Base-by-base conservation (phyloP, 2,888 invertebrate species). In the Drosophila percnosoma region DNA sequence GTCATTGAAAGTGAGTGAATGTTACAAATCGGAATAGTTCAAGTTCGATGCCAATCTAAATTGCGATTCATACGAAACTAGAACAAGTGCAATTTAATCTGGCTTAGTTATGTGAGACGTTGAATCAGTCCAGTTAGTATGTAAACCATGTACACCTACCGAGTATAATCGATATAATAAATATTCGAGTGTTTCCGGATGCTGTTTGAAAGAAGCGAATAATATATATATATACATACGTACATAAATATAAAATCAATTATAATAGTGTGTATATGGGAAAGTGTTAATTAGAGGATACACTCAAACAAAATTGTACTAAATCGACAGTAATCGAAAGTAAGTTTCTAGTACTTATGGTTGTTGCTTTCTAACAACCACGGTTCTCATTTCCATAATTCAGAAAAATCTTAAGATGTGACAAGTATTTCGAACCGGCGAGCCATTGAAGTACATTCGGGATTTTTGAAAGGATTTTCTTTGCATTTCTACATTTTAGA, bases 1-100 rank as follows among this genome's bases (percentile, higher is more conserved):
- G 31, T 33, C 0, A 24, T 24, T 24, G 24, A 24, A 24, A 24
- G 24, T 31, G 55, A 27, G 34, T 36, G 54, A 38, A 53, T 40
- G 45, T 18, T 45, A 34, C 48, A 4, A n/a, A 33, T 33, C 29
- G 4, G 0, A 65, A 75, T 15, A 75, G 58, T 52, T 78, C 45
- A 73, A 61, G 49, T n/a, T 49, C 29, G 15, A 18, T 60, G 24
- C n/a, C 33, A 33, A 42, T 55, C 57, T 62, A 40, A 42, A 69
- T 33, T 29, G 38, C 1, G 21, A 13, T 38, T 49, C n/a, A 24
- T 27, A 7, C 24, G 53, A 7, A 48, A 21, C 45, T 38, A 1
- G 15, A 33, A 27, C 15, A 18, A 55, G 21, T 49, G 8, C 48
- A 72, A 4, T 45, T 49, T 13, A 38, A n/a, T 36, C 36, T 53